Evolutionary conservation across 2,797 vertebrate species (phyloP), one percentile per base, ranked within the genome.

Genomic region (Manis javanica): DNA sequence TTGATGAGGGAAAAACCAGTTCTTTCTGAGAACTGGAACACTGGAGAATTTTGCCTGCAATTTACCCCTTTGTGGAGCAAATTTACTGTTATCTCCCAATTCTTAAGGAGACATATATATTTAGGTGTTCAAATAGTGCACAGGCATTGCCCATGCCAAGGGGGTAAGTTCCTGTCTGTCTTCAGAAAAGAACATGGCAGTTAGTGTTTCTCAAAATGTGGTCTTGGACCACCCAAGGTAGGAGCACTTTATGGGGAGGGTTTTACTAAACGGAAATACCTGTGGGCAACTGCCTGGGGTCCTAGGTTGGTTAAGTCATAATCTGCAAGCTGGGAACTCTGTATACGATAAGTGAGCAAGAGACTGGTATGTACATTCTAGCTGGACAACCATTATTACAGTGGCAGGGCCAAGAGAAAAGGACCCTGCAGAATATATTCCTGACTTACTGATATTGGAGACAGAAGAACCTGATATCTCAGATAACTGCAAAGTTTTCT

Each of bases 61-160:
- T 81, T 94, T 71, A 89, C 15, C 1, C 14, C 16, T 55, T 46
- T 42, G 7, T 3, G 18, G 34, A 42, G 7, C 14, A 42, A 87
- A 51, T 53, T 53, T 61, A 55, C 5, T 66, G 5, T 23, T 46
- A 11, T 68, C 55, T 61, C 39, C 10, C 9, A 61, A 69, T 23
- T 61, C 63, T 81, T 92, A 88, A 21, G 46, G 12, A 84, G 19
- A 94, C 26, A 7, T 5, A 87, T 87, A 81, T 29, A 87, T 46
- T 75, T 57, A 64, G 34, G 74, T 87, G 37, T 23, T 94, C 24
- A 49, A 39, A 75, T 21, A 63, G 12, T 29, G 6, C 29, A 55
- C 1, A 78, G 69, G 34, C 46, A 88, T 39, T 37, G 0, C 7
- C 24, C 4, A 49, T 8, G 7, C 68, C 57, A 71, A 79, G 5